A percentile compares a stretch with the other conserved stretches of the same genome.
Evolutionary conservation across 2,888 invertebrate genomes (phyloP).

Genomic region (Acanthacorydalis orientalis): DNA sequence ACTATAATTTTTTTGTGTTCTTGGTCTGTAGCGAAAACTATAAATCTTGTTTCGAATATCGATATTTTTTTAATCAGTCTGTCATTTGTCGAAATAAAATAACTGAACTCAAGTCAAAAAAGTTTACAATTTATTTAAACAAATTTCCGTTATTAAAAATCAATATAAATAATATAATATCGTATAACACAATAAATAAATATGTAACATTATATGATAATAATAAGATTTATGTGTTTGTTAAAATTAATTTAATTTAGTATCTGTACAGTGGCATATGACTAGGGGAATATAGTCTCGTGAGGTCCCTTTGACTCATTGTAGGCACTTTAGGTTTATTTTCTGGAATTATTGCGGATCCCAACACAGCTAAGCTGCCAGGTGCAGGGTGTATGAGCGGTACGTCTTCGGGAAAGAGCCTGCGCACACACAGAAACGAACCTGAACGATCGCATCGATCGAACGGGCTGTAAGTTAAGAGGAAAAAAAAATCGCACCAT

Average conservation of each 20-base stretch:
- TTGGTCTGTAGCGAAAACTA: too few relatives aligned
- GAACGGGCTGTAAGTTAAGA: neutral
- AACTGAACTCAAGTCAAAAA: too few relatives aligned
- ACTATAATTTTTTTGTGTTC: too few relatives aligned
- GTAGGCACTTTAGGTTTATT: constrained; percentile 37
- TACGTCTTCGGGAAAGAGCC: constrained; percentile 5
- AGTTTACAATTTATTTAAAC: too few relatives aligned
- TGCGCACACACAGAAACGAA: neutral
- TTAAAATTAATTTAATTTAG: neutral
- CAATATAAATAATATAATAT: too few relatives aligned
- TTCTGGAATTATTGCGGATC: constrained; percentile 37
- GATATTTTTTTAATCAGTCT: too few relatives aligned
- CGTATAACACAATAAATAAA: too few relatives aligned
- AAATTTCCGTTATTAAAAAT: too few relatives aligned
- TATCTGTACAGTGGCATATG: neutral
- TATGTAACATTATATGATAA: too few relatives aligned
- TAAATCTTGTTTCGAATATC: too few relatives aligned
- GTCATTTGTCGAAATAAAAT: too few relatives aligned
- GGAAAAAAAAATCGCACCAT: neutral
- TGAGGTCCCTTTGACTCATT: constrained; percentile 39
- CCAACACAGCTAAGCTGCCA: constrained; percentile 29
- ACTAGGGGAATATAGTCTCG: constrained; percentile 15
- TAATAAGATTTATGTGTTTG: neutral
- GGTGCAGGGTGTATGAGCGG: constrained; percentile 5
- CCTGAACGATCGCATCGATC: neutral